Evolutionary conservation across 2,113 vertebrate species (phyloP), one percentile per base, ranked within the genome.

Genomic region (Marcusenius ussheri): DNA sequence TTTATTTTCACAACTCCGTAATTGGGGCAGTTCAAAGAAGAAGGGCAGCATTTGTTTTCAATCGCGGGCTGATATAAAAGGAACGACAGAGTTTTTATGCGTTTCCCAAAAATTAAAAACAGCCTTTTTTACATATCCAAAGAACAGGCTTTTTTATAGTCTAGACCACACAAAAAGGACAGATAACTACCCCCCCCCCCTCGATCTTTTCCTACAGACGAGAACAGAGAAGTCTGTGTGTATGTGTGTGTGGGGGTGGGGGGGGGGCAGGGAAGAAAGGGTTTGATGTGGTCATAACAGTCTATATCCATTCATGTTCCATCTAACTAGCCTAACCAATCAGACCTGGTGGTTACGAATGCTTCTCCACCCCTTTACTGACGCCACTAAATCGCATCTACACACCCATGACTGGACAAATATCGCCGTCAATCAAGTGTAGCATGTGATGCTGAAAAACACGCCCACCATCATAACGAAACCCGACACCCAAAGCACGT

Each of bases 1-100:
- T 97, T 97, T 97, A 97, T 98, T 98, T 98, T 98, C 98, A 98
- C 98, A 97, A 97, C 97, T 98, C 96, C 92, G 91, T 98, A 98
- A 98, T 98, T 98, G 97, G 97, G 53, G 95, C 96, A 95, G 97
- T 97, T 97, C 97, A 97, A 98, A 97, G 96, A 96, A 95, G 94
- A 94, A 95, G 94, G 93, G 93, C 88, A 96, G 95, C 97, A 98
- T 98, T 98, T 98, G 97, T 97, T 99, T 98, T 97, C 96, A 97
- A 98, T 98, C 97, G 96, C 89, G 96, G 95, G 94, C 93, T 89
- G 91, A 95, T 95, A 96, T 95, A 93, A 95, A 95, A 96, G 95
- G 94, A 95, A 94, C 91, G 92, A 94, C 96, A 97, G 96, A 98
- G 96, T 97, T 98, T 56, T 98, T 97, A 96, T 97, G 97, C 97